Evolutionary conservation across 2,888 invertebrate genomes (phyloP), one percentile per base, ranked within the genome.

Genomic region (Apodemia duryi): DNA sequence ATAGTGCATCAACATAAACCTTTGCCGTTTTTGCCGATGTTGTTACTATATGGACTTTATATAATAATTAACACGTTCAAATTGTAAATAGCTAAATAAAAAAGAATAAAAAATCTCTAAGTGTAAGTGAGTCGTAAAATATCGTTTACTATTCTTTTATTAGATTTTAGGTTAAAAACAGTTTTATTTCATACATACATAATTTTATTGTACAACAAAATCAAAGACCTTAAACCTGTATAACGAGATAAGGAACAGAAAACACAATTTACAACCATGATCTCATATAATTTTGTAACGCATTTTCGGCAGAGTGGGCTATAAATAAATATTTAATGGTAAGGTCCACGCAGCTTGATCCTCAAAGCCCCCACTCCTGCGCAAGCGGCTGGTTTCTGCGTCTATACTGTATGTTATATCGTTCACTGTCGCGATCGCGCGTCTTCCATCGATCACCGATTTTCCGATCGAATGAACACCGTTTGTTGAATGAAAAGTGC

Each of bases 401-500:
- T 75, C 74, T 67, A 78, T 75, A 52, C 52, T 28, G 61, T 35
- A 82, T 82, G 79, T 81, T 76, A 80, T 79, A 80, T 69, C 78
- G 78, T 74, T 81, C 77, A 83, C 83, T 78, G 81, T 85, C 81
- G 76, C 78, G 81, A 77, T 75, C 81, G 83, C 84, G 83, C 81
- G 80, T 81, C 82, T 82, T 81, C 81, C 74, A 81, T 79, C 75
- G 76, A 77, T 76, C 75, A 74, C 76, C 79, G 79, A 71, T 80
- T 77, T 79, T 76, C 76, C 80, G 77, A 83, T 77, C 79, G 76
- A 80, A 83, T 87, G 82, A 75, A 77, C 81, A 75, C 72, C 78
- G 84, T 89, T 89, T 89, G 88, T 88, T 88, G 77, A 86, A 88
- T 88, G 89, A 90, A 89, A 89, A 90, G 86, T 83, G 70, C 70